phyloP scores from a whole-genome alignment of 2,113 vertebrate species.

The Paramormyrops kingsleyae region DNA sequence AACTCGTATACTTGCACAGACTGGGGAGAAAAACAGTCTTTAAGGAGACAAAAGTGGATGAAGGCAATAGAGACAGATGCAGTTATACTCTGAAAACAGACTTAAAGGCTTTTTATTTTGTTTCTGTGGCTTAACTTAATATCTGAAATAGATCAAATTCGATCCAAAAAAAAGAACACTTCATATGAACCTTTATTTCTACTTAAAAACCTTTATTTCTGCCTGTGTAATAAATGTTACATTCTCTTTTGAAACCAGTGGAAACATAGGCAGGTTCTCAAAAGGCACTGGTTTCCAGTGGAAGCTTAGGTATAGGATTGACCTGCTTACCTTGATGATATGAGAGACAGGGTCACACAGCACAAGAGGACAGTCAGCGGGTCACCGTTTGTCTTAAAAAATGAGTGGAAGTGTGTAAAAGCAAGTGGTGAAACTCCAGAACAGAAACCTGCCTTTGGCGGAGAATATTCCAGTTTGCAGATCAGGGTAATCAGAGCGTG shows the following conservation, averaged over 20 bases:
- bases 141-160: background rate
- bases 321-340: background rate
- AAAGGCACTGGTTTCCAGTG: background rate
- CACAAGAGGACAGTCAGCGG: background rate
- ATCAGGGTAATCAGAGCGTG: background rate
- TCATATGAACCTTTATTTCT: background rate
- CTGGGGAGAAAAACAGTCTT: too few species aligned
- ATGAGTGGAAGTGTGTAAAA: background rate
- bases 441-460: background rate
- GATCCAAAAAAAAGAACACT: background rate
- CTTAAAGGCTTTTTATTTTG: background rate
- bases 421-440: background rate
- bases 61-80: background rate
- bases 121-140: background rate
- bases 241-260: background rate
- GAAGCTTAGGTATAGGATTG: background rate
- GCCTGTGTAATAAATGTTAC: background rate
- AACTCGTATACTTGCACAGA: too few species aligned
- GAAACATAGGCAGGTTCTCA: background rate
- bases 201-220: background rate
- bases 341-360: background rate
- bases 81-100: too few species aligned
- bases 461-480: background rate
- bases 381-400: background rate
- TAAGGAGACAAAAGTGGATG: background rate